Percentiles rank a stretch among this genome's conserved stretches.
Conservation (phyloP, 2,888 invertebrate species). For the Drosophila gaucha region DNA sequence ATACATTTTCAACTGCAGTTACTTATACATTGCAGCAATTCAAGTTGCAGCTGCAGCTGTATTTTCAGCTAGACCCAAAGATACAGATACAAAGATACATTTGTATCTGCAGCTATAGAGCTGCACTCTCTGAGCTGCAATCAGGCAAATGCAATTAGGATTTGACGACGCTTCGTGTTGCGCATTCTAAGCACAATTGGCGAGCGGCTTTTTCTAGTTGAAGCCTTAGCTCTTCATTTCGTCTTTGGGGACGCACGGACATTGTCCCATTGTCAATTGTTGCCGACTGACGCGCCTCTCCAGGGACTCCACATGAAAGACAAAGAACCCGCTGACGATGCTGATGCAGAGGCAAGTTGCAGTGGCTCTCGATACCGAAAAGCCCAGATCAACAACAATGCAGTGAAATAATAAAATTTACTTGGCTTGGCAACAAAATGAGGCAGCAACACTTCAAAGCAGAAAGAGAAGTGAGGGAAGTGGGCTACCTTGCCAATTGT, state of each 20-base stretch:
- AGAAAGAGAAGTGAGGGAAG: not conserved
- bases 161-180: constrained; percentile 68
- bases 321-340: constrained; percentile 56
- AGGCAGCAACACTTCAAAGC: constrained; percentile 19
- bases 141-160: constrained; percentile 78
- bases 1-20: not conserved
- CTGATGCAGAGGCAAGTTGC: constrained; percentile 16
- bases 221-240: constrained; percentile 13
- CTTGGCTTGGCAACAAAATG: constrained; percentile 41
- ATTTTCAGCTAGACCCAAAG: constrained; percentile 1
- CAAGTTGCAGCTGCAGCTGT: too few relatives aligned
- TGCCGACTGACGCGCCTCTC: constrained; percentile 42
- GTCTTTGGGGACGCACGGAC: constrained; percentile 17
- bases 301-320: constrained; percentile 69
- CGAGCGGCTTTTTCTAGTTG: constrained; percentile 35
- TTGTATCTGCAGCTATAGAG: too few relatives aligned
- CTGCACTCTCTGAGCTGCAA: constrained; percentile 51
- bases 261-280: constrained; percentile 51
- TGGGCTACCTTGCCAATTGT: constrained; percentile 12
- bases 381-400: constrained; percentile 31
- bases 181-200: constrained; percentile 63
- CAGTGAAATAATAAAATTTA: constrained; percentile 33
- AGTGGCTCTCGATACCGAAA: too few relatives aligned
- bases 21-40: not conserved
- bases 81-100: too few relatives aligned